These are phyloP conservation scores for Uropsilus gracilis DNA, from an alignment of 2,113 vertebrate species.

Conservation along the genomic window DNA sequence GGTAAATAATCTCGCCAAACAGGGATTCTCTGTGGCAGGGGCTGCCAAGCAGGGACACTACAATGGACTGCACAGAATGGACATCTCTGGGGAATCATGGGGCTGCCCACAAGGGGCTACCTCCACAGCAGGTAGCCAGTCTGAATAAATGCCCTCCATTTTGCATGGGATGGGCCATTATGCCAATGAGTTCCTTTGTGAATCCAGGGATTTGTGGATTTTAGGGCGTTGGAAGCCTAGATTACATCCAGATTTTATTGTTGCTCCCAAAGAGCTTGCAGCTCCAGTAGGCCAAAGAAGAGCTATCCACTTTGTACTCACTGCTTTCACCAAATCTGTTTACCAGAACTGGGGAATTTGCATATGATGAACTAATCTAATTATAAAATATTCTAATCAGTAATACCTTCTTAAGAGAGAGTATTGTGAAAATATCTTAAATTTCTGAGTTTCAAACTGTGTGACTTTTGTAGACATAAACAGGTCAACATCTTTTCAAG, in stretches of 20 bases:
- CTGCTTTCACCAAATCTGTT: neutral
- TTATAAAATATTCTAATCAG: neutral
- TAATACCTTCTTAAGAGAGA: neutral
- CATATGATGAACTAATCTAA: neutral
- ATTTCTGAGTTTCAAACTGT: neutral
- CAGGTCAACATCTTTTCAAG: neutral
- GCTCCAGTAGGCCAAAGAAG: neutral
- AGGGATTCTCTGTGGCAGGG: accelerated
- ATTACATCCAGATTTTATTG: neutral
- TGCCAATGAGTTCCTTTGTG: neutral
- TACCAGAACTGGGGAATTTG: neutral
- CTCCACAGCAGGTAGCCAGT: neutral
- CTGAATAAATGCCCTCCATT: neutral
- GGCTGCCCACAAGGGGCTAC: too few relatives aligned
- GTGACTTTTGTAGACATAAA: neutral
- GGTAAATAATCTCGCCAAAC: too few relatives aligned
- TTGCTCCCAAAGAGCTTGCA: neutral
- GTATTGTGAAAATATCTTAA: neutral
- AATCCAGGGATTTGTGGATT: neutral
- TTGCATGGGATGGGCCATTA: neutral
- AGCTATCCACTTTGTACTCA: neutral
- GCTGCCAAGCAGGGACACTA: too few relatives aligned
- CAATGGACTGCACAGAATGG: accelerated
- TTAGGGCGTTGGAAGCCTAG: neutral
- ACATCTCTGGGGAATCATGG: neutral